Evolutionary conservation across 1,140 invertebrate species (phyloP).

Genomic region (Zaprionus capensis): DNA sequence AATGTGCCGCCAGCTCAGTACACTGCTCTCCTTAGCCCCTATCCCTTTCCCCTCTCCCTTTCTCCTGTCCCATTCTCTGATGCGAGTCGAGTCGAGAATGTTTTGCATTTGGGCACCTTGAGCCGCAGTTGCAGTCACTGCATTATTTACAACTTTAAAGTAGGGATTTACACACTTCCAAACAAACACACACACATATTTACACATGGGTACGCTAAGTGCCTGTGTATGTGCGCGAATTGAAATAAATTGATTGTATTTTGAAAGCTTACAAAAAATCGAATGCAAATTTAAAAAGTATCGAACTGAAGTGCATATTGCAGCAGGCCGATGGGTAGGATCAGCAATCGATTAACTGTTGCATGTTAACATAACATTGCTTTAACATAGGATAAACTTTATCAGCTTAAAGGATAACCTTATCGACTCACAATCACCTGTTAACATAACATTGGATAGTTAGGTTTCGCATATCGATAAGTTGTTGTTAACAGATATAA

Average conservation of each 20-base stretch:
- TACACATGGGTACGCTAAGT: neutral
- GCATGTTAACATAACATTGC: no score
- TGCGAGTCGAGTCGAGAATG: neutral
- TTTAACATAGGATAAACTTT: no score
- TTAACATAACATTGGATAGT: no score
- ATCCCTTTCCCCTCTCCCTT: neutral
- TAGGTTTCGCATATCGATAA: no score
- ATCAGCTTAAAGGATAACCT: no score
- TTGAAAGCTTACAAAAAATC: neutral
- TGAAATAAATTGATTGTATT: neutral
- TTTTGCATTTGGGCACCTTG: slow-evolving; percentile 36
- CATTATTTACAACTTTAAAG: slow-evolving; percentile 43
- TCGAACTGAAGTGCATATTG: neutral
- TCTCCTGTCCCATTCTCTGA: neutral
- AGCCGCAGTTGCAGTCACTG: slow-evolving; percentile 20
- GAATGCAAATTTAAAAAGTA: neutral
- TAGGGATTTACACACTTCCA: neutral
- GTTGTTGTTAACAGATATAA: no score
- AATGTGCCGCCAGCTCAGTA: slow-evolving; percentile 42
- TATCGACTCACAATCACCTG: no score
- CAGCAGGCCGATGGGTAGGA: no score
- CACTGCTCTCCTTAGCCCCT: neutral
- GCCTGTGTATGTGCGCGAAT: neutral
- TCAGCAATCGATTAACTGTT: no score
- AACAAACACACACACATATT: neutral